Percentiles rank a stretch among this genome's conserved stretches.
phyloP scores from a whole-genome alignment of 2,797 vertebrate genomes.

The Cyprinodon diabolis region DNA sequence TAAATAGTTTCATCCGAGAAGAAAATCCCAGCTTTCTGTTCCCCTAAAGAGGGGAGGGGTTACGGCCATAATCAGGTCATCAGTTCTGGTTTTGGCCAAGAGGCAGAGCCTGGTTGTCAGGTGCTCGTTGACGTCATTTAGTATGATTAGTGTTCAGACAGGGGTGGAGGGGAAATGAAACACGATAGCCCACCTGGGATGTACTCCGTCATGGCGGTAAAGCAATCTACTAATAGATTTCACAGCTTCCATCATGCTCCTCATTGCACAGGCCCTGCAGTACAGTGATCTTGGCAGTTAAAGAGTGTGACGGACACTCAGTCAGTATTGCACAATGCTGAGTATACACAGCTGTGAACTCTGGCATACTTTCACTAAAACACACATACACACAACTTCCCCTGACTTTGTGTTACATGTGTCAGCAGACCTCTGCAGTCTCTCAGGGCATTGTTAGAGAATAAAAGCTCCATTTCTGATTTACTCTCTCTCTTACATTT shows the following conservation, averaged over 20 bases:
- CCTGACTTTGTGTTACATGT: constrained; percentile 11
- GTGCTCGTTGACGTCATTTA: constrained; percentile 14
- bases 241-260: constrained; percentile 37
- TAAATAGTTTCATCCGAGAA: not conserved
- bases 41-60: not conserved
- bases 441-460: not conserved
- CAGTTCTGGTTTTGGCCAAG: constrained; percentile 21
- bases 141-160: constrained; percentile 9
- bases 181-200: constrained; percentile 34
- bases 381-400: constrained; percentile 18
- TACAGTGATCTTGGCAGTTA: constrained; percentile 26
- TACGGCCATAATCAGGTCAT: constrained; percentile 28
- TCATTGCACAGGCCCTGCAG: constrained; percentile 24
- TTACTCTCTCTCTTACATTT: not conserved
- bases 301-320: constrained; percentile 19
- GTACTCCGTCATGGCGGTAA: constrained; percentile 6
- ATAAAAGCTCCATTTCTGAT: not conserved
- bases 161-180: constrained; percentile 8
- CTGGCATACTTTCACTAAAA: constrained; percentile 47
- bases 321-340: constrained; percentile 65
- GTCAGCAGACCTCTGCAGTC: not conserved
- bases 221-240: constrained; percentile 25
- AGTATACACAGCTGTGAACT: constrained; percentile 65
- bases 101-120: constrained; percentile 30
- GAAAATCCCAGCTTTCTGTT: not conserved